Base-by-base conservation (phyloP, 1,140 invertebrate species). In the Oryzaephilus surinamensis region DNA sequence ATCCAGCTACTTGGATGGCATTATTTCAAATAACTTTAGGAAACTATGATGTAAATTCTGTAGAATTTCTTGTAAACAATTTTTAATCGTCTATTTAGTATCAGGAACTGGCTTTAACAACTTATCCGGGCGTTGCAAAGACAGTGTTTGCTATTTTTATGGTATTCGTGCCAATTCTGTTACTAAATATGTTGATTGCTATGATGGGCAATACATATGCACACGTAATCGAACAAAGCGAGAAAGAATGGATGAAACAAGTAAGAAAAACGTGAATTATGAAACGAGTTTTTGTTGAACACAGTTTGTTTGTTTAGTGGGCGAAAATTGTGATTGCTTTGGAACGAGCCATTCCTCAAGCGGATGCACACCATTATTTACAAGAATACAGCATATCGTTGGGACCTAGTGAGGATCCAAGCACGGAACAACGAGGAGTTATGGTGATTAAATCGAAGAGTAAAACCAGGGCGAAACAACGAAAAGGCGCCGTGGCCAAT, bases 131-230 rank as follows among this genome's bases (percentile, higher is more conserved):
- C 37, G 62, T 97, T 26, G 84, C 86, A 1, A 97, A 97, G 67
- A 79, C 88, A 0, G 88, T 98, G 6, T 98, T 99, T 62, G 81
- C 90, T 0, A 72, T 96, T 18, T 98, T 98, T 61, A 97, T 97
- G 90, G 87, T 98, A 12, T 79, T 98, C 30, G 90, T 97, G 37
- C 94, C 94, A 0, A 95, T 98, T 53, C 67, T 98, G 11, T 67
- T 98, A 47, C 73, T 97, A 3, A 98, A 98, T 76, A 90, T 98
- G 90, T 74, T 98, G 54, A 97, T 97, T 48, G 94, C 95, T 41
- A 97, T 97, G 93, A 97, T 98, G 92, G 92, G 90, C 8, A 97
- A 97, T 61, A 97, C 93, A 0, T 98, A 97, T 58, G 92, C 94
- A 3, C 86, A 96, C 50, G 90, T 99, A 31, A 98, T 97, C 41